These are phyloP conservation scores for Ranitomeya imitator DNA, from an alignment of 2,113 vertebrate genomes.

Conservation along the genomic window DNA sequence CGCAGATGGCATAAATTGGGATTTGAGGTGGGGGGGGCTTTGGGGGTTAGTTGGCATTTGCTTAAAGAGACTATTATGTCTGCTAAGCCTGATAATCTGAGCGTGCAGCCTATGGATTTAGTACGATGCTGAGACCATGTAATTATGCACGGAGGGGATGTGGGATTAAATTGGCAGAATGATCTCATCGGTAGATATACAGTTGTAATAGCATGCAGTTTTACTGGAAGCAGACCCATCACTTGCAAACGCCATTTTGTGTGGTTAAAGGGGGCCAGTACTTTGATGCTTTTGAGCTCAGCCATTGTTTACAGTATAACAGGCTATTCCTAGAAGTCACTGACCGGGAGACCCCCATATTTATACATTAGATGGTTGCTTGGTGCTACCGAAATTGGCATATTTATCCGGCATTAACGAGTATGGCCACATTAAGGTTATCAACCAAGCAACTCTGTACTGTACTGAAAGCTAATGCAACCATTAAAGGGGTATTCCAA, in stretches of 20 bases:
- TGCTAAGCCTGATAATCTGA: slow-evolving; percentile 27
- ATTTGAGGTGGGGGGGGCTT: background rate
- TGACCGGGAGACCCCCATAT: no score
- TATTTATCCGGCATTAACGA: no score
- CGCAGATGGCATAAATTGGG: slow-evolving; percentile 50
- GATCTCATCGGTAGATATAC: background rate
- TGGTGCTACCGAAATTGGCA: no score
- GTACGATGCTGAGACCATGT: background rate
- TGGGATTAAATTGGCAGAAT: background rate
- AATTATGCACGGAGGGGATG: slow-evolving; percentile 18
- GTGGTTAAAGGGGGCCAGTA: background rate
- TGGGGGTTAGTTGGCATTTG: background rate
- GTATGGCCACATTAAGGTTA: no score
- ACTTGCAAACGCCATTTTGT: background rate
- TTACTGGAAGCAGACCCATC: background rate
- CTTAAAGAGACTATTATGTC: slow-evolving; percentile 24
- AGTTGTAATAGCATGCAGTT: background rate
- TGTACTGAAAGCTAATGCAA: no score
- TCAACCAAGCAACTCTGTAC: no score
- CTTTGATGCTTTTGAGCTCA: background rate
- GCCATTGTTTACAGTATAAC: background rate
- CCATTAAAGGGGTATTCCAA: no score
- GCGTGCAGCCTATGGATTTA: slow-evolving; percentile 17
- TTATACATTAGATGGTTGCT: no score
- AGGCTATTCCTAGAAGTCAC: no score